Base-by-base conservation (phyloP, 2,888 invertebrate species). In the Trissolcus brochymenae region DNA sequence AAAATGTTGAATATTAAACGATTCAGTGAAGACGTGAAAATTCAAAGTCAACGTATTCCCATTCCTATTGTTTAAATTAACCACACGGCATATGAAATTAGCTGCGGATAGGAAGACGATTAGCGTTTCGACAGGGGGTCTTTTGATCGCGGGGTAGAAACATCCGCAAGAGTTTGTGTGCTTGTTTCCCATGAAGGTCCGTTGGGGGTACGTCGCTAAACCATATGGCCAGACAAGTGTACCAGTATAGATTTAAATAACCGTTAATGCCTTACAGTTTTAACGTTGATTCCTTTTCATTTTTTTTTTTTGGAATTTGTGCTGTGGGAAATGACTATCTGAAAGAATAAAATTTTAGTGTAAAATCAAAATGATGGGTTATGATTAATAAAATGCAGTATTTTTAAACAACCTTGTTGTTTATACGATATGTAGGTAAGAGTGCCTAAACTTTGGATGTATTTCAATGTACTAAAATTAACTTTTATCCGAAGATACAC, bases 101-200 rank as follows among this genome's bases (percentile, higher is more conserved):
- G 68, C 68, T 51, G 59, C 51, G 76, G 84, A 84, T 81, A 81
- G 83, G 83, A 81, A 70, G 82, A 82, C 82, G 84, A 87, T 85
- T 83, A 86, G 82, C 83, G 84, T 82, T 80, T 73, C 80, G 77
- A 81, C 55, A 74, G 81, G 81, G 78, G 79, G 84, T 81, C 73
- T 56, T 68, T 57, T 9, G 65, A 43, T 67, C 70, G 72, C 66
- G 76, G 64, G 66, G 41, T 25, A 72, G 73, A 79, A 70, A 80
- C 78, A 79, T 78, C 78, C 79, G 76, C 76, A 70, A 66, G 64
- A 74, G 78, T 77, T 77, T 66, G 84, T 66, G 84, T 86, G 86
- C 84, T 82, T 85, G 84, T 85, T 89, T 89, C 89, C 89, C 89
- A 89, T 88, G 89, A 88, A 87, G 87, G 85, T 88, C 85, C 87